Evolutionary conservation across 2,888 invertebrate genomes (phyloP).

Genomic region (Polyommatus iphigenia): DNA sequence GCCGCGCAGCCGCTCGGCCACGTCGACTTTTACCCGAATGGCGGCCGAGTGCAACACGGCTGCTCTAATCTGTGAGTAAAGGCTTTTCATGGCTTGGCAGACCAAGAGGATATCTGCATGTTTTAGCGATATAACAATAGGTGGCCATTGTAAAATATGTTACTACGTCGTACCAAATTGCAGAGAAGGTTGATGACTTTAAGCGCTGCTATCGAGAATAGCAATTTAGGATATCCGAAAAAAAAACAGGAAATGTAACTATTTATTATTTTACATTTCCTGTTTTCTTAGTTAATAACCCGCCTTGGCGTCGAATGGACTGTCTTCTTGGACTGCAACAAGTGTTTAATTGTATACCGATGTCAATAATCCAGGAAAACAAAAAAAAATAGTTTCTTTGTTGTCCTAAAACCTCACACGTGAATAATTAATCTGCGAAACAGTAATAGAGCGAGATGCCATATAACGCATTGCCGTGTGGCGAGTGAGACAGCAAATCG

Average conservation of each 20-base stretch:
- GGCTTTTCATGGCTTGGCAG: background rate
- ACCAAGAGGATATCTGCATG: background rate
- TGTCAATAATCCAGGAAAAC: too few relatives aligned
- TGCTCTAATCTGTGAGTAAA: slow-evolving; percentile 88
- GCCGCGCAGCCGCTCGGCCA: slow-evolving; percentile 96
- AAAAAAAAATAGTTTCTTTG: too few relatives aligned
- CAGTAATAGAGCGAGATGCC: too few relatives aligned
- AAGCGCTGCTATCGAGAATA: background rate
- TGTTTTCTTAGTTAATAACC: too few relatives aligned
- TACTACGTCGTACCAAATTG: background rate
- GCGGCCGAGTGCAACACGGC: slow-evolving; percentile 94
- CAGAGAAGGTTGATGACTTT: background rate
- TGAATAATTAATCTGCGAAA: too few relatives aligned
- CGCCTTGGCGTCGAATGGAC: too few relatives aligned
- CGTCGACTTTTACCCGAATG: slow-evolving; percentile 95
- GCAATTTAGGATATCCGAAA: background rate
- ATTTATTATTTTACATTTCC: background rate
- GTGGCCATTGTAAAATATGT: background rate
- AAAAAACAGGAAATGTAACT: background rate
- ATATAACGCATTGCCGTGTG: too few relatives aligned
- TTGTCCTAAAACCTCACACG: too few relatives aligned
- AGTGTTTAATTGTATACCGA: too few relatives aligned
- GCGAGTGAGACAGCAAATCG: too few relatives aligned
- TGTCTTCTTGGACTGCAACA: too few relatives aligned
- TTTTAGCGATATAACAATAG: background rate